A percentile compares a stretch with the other conserved stretches of the same genome.
These are phyloP conservation scores for Stegana nigrithorax DNA, from an alignment of 2,888 invertebrate species.

Conservation along the genomic window DNA sequence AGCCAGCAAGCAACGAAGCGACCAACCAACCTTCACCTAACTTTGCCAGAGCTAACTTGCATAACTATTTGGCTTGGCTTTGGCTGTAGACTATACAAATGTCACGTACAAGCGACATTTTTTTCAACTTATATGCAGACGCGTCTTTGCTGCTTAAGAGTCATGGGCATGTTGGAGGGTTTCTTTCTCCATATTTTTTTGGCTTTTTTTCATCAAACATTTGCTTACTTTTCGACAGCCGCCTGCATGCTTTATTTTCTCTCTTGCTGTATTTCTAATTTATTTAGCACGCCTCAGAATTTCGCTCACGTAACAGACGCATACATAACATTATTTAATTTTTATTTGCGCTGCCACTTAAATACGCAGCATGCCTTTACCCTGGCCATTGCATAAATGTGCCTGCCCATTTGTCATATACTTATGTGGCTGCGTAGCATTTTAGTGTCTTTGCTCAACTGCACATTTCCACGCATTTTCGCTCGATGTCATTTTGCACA, in stretches of 20 bases:
- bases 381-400: constrained; percentile 32
- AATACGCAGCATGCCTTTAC: background rate
- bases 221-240: background rate
- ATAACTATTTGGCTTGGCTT: constrained; percentile 17
- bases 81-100: constrained; percentile 23
- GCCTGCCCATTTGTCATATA: background rate
- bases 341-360: too few species aligned
- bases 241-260: too few species aligned
- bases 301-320: constrained; percentile 57
- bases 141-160: too few species aligned
- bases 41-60: constrained; percentile 7
- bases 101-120: constrained; percentile 57
- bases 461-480: too few species aligned
- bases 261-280: too few species aligned
- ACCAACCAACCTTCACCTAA: too few species aligned
- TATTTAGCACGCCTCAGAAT: constrained; percentile 33
- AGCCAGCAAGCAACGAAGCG: too few species aligned
- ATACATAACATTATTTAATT: constrained; percentile 59
- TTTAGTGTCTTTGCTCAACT: too few species aligned
- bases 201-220: constrained; percentile 20
- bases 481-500: constrained; percentile 20
- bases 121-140: too few species aligned
- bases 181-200: constrained; percentile 11
- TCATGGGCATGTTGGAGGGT: background rate
- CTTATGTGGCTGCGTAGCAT: too few species aligned